phyloP scores from a whole-genome alignment of 2,113 vertebrate genomes.

The Gasterosteus aculeatus region DNA sequence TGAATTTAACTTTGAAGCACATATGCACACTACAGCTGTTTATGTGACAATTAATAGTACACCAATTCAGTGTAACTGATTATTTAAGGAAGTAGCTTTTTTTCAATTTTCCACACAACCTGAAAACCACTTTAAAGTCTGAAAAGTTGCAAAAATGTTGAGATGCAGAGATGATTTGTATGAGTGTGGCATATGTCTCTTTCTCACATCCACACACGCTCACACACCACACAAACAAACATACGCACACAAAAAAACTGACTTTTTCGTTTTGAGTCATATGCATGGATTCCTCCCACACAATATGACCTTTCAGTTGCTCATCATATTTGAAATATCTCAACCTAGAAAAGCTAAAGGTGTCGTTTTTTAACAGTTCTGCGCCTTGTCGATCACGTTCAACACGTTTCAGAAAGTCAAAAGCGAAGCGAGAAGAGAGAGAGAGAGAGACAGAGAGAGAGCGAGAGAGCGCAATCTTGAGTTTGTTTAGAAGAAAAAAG shows the following conservation, averaged over 20 bases:
- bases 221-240: conserved; percentile 34
- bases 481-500: not conserved
- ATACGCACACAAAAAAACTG: conserved; percentile 33
- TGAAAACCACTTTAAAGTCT: conserved; percentile 14
- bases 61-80: not conserved
- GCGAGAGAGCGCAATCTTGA: not conserved
- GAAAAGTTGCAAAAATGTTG: conserved; percentile 12
- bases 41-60: not conserved
- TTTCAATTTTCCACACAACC: not conserved
- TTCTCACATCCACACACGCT: not conserved
- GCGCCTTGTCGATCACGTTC: not conserved
- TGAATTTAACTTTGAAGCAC: conserved; percentile 6
- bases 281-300: conserved; percentile 70
- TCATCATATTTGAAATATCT: conserved; percentile 68
- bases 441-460: not conserved
- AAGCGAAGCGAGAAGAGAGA: not conserved
- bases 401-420: conserved; percentile 8
- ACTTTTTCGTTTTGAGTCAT: conserved; percentile 68
- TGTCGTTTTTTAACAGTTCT: not conserved
- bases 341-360: conserved; percentile 37
- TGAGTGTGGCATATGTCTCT: conserved; percentile 22
- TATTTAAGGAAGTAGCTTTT: not conserved
- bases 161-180: conserved; percentile 19
- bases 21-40: not conserved
- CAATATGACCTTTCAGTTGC: conserved; percentile 73